Base-by-base conservation (phyloP, 1,140 invertebrate species). In the Macrotrachela quadricornifera region DNA sequence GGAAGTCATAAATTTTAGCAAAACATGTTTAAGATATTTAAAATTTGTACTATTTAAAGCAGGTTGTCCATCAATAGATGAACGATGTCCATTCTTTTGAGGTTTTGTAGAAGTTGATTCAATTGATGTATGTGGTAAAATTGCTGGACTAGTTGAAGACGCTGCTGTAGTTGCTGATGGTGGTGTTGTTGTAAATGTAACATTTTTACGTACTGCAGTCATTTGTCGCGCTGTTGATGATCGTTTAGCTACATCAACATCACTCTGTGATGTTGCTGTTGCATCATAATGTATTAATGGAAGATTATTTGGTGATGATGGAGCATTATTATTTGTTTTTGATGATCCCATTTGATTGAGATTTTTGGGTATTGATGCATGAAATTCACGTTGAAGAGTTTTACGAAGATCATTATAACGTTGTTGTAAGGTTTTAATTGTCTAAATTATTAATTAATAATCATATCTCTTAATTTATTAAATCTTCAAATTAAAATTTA, bases 1-100 rank as follows among this genome's bases (percentile, higher is more conserved):
- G 61, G 83, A 83, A 0, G 85, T 84, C 59, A 90, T 72, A 68
- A 90, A 88, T 64, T 87, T 86, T 9, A 91, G 78, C 50, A 91
- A 77, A 54, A 90, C 85, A 68, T 90, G 84, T 64, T 87, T 88
- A 49, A 90, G 72, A 69, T 90, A 88, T 63, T 81, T 79, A 61
- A 81, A 78, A 68, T 83, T 85, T 42, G 85, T 78, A 59, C 83
- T 80, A 30, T 64, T 45, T 2, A 30, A 4, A 30, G 21, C 9
- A 30, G 2, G 2, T 30, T 30, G 21, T 30, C 21, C 21, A 30
- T 30, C 21, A 30, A 30, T 30, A 30, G 21, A 30, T 4, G 21
- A 30, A 30, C 21, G 21, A 30, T 30, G 21, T 30, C 21, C 21
- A 30, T 30, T 30, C 21, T 30, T 30, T 30, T 30, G 21, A 30